Base-by-base conservation (phyloP, 2,113 vertebrate genomes). In the Pseudorasbora parva region DNA sequence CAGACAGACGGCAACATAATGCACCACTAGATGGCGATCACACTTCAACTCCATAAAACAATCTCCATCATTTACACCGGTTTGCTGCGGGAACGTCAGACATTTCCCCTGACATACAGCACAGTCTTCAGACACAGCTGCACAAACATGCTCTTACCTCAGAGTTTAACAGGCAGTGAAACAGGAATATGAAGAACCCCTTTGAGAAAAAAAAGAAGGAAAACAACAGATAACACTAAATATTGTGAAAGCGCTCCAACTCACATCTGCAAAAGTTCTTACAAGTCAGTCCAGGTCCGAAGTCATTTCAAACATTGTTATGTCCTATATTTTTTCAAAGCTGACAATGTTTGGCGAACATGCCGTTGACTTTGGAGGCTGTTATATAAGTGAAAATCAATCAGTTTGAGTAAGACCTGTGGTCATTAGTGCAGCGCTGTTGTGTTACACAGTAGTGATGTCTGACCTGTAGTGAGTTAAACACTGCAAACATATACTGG, bases 151-250 rank as follows among this genome's bases (percentile, higher is more conserved):
- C 2, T 62, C 84, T 84, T 94, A 99, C 98, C 97, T 99, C 98
- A 25, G 98, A 99, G 90, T 99, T 99, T 85, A 99, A 95, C 75
- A 99, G 95, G 41, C 98, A 99, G 86, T 99, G 98, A 77, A 99
- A 99, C 51, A 99, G 93, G 92, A 99, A 99, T 92, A 99, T 97
- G 95, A 99, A 99, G 87, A 98, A 96, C 3, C 98, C 98, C 98
- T 99, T 87, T n/a, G 57, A 54, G 56, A 2, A 74, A 74, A 25
- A 81, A 14, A 69, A 74, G 30, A 80, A 86, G 19, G 51, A 41
- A 81, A 74, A 80, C 62, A 43, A 23, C 19, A 82, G 59, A 64
- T 83, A 75, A 81, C 37, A 25, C 68, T 37, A 78, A 82, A 17
- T 2, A 3, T 11, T 60, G 45, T 27, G 33, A 17, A 43, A 23